Evolutionary conservation across 2,888 invertebrate species (phyloP).

Genomic region (Ormyrus labotus): DNA sequence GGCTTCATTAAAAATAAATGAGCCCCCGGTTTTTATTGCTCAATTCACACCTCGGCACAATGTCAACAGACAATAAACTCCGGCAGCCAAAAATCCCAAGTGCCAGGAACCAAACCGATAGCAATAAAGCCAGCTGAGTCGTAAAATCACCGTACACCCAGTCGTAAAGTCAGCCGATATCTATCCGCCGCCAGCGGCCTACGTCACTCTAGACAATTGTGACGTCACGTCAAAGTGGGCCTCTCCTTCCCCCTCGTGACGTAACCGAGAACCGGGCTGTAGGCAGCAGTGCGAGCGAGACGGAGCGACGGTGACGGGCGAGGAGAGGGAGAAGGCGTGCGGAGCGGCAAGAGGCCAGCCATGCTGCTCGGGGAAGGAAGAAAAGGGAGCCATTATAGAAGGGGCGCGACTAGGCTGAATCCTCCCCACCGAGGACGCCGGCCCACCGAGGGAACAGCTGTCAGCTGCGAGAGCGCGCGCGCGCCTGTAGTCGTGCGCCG

Average conservation of each 20-base stretch:
- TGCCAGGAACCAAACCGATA: slow-evolving; percentile 5
- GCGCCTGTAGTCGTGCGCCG: slow-evolving; percentile 57
- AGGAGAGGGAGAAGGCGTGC: not conserved
- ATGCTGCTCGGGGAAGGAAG: slow-evolving; percentile 75
- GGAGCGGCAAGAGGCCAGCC: slow-evolving; percentile 65
- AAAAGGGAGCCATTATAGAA: slow-evolving; percentile 76
- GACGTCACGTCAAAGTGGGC: slow-evolving; percentile 58
- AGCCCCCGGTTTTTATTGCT: too few species aligned
- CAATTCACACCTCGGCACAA: too few species aligned
- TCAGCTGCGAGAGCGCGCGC: slow-evolving; percentile 71
- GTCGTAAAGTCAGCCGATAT: not conserved
- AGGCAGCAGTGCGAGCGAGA: slow-evolving; percentile 58
- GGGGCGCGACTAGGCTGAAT: slow-evolving; percentile 76
- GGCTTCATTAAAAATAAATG: too few species aligned
- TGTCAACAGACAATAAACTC: too few species aligned
- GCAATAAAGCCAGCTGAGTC: slow-evolving; percentile 29
- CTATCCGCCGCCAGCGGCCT: slow-evolving; percentile 52
- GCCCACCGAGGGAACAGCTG: slow-evolving; percentile 76
- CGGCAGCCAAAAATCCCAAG: slow-evolving; percentile 14
- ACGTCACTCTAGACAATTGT: slow-evolving; percentile 62
- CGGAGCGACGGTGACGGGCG: slow-evolving; percentile 61
- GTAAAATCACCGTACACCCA: slow-evolving; percentile 25
- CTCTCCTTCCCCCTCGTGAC: slow-evolving; percentile 9
- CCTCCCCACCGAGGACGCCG: slow-evolving; percentile 73
- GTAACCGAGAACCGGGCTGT: slow-evolving; percentile 22